These are phyloP conservation scores for Acanthosoma haemorrhoidale DNA, from an alignment of 2,888 invertebrate genomes.

Conservation along the genomic window DNA sequence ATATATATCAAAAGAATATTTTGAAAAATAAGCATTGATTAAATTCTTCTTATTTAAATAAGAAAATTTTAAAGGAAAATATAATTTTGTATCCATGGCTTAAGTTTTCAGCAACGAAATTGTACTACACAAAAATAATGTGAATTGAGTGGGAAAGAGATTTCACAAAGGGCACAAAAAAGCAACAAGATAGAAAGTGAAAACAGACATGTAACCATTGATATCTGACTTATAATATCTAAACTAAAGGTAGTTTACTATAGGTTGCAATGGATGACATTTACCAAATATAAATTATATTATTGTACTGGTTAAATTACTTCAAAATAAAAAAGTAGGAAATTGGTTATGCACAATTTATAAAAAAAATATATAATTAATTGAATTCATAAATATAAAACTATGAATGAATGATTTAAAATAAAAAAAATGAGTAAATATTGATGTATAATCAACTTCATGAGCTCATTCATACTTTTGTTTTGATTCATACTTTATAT, in stretches of 20 bases:
- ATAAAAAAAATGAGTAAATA: background rate
- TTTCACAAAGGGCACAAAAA: slow-evolving; percentile 78
- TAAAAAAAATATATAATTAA: background rate
- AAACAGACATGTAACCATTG: slow-evolving; percentile 23
- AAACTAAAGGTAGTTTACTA: slow-evolving; percentile 20
- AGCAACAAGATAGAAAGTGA: slow-evolving; percentile 51
- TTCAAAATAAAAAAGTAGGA: background rate
- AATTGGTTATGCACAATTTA: background rate
- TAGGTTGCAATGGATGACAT: slow-evolving; percentile 26
- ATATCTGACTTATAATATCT: slow-evolving; percentile 25
- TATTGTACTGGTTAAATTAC: background rate
- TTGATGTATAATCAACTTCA: background rate
- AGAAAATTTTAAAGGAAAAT: background rate
- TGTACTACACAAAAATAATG: slow-evolving; percentile 19
- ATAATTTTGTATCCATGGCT: background rate
- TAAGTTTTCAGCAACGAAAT: slow-evolving; percentile 21
- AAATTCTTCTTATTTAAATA: background rate
- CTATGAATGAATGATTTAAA: background rate
- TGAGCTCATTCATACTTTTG: background rate
- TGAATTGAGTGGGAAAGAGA: slow-evolving; percentile 43
- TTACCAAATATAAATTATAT: background rate
- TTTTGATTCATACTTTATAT: background rate
- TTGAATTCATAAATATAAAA: background rate
- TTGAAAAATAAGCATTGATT: background rate
- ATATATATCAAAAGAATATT: background rate